phyloP scores from a whole-genome alignment of 2,888 invertebrate genomes.

The Amphipyra tragopoginis region DNA sequence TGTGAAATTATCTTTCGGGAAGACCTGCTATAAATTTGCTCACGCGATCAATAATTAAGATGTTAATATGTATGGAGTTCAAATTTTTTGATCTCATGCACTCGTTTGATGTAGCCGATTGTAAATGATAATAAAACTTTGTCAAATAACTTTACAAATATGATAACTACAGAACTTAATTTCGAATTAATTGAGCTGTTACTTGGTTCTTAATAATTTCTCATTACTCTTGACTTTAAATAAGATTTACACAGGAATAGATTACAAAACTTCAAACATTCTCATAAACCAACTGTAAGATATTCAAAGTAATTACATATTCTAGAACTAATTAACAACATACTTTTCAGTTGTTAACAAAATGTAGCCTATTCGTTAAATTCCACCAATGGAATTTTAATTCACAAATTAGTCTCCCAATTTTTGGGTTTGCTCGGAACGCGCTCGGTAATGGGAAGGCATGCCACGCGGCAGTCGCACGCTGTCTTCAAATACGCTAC shows the following conservation, averaged over 20 bases:
- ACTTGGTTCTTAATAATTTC: neutral
- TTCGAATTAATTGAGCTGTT: neutral
- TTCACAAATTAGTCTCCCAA: constrained; percentile 80
- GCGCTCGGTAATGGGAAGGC: constrained; percentile 79
- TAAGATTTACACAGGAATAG: neutral
- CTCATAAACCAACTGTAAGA: neutral
- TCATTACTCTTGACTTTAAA: neutral
- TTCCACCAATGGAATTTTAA: constrained; percentile 79
- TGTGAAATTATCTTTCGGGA: constrained; percentile 74
- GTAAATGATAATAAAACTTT: no score
- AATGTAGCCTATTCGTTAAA: constrained; percentile 42
- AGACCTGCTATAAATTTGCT: constrained; percentile 75
- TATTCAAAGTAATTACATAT: constrained; percentile 3
- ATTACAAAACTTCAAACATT: neutral
- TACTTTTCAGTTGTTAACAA: constrained; percentile 45
- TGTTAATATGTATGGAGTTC: constrained; percentile 66
- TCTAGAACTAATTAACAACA: constrained; percentile 15
- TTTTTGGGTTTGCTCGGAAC: constrained; percentile 77
- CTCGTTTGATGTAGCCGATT: constrained; percentile 50
- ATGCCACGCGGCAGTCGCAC: constrained; percentile 77
- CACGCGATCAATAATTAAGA: constrained; percentile 80
- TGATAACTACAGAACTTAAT: neutral
- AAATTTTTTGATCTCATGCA: constrained; percentile 35
- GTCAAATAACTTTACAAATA: no score
- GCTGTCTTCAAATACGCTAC: constrained; percentile 71